Conservation (phyloP, 2,888 invertebrate species). For the Pheosia tremula region DNA sequence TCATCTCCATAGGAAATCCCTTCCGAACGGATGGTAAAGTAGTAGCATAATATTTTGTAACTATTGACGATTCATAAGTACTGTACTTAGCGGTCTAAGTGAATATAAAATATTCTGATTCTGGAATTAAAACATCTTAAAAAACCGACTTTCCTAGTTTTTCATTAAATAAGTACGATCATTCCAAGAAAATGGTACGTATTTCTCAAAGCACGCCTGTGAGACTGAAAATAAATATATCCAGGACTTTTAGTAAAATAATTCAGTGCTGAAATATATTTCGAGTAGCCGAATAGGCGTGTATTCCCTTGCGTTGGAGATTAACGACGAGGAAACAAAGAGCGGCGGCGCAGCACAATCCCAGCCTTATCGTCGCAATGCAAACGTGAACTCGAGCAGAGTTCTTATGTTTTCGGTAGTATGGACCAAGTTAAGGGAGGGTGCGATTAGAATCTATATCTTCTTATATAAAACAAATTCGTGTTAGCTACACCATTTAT, state of each 20-base stretch:
- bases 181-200: neutral
- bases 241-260: conserved; percentile 13
- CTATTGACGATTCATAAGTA: no score
- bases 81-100: no score
- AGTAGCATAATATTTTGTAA: no score
- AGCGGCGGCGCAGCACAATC: conserved; percentile 11
- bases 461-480: no score
- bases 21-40: no score
- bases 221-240: conserved; percentile 11
- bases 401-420: neutral
- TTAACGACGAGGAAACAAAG: conserved; percentile 10
- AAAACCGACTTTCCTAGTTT: no score
- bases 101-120: no score
- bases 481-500: no score
- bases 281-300: neutral
- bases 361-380: conserved; percentile 9
- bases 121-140: no score
- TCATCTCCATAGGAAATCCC: no score
- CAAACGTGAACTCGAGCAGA: conserved; percentile 10
- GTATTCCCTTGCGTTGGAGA: conserved; percentile 4
- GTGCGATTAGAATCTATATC: neutral
- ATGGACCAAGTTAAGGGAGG: neutral
- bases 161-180: neutral
- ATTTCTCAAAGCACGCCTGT: neutral
- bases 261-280: conserved; percentile 14